Percentiles rank a stretch among this genome's conserved stretches.
These are phyloP conservation scores for Ataeniobius toweri DNA, from an alignment of 2,797 vertebrate genomes.

Conservation along the genomic window DNA sequence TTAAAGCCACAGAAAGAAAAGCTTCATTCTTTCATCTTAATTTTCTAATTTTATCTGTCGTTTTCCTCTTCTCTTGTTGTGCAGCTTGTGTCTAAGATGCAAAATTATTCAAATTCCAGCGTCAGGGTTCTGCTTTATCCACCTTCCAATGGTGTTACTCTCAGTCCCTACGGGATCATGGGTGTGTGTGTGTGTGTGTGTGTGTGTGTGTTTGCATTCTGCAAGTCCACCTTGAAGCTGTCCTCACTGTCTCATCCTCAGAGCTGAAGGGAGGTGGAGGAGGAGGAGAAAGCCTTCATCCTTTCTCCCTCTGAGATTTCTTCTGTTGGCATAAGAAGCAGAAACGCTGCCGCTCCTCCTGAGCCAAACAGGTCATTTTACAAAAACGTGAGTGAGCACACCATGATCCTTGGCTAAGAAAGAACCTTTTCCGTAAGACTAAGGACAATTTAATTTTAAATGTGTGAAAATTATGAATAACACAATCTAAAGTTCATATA, in stretches of 20 bases:
- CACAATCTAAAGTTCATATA: not conserved
- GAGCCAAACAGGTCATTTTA: slow-evolving; percentile 60
- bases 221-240: slow-evolving; percentile 69
- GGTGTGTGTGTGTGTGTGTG: slow-evolving; percentile 20
- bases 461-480: not conserved
- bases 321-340: slow-evolving; percentile 68
- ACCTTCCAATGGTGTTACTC: slow-evolving; percentile 49
- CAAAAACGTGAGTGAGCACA: slow-evolving; percentile 25
- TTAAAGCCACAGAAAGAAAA: slow-evolving; percentile 8
- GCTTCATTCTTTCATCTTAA: slow-evolving; percentile 2
- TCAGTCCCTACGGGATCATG: slow-evolving; percentile 58
- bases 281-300: slow-evolving; percentile 38
- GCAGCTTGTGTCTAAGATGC: slow-evolving; percentile 65
- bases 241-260: slow-evolving; percentile 50
- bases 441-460: not conserved
- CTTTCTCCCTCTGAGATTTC: slow-evolving; percentile 44
- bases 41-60: slow-evolving; percentile 12
- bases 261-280: slow-evolving; percentile 29
- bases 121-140: slow-evolving; percentile 52
- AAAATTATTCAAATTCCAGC: slow-evolving; percentile 80
- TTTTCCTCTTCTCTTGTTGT: slow-evolving; percentile 62
- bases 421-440: not conserved
- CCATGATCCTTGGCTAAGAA: not conserved
- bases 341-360: slow-evolving; percentile 37
- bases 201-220: slow-evolving; percentile 26